Base-by-base conservation (phyloP, 2,797 vertebrate genomes). In the Bovichtus variegatus region DNA sequence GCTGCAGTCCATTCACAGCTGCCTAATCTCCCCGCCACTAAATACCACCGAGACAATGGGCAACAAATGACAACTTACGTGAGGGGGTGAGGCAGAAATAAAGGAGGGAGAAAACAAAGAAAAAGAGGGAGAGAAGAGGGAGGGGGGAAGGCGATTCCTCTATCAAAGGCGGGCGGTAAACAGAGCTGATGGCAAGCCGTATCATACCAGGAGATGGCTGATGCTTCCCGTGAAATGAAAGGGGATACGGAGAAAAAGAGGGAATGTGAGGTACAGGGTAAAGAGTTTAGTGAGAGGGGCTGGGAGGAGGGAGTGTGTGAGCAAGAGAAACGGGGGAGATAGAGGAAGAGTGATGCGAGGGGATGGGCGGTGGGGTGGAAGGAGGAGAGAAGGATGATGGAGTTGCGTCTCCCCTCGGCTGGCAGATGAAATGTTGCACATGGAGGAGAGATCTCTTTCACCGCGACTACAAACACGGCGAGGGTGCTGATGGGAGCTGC, bases 1-100 rank as follows among this genome's bases (percentile, higher is more conserved):
- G 96, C 97, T 97, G 97, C 96, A 96, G 96, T 97, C 96, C 96
- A 97, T 97, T 97, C 97, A 97, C 96, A 92, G 96, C 96, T 97
- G 97, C 96, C 91, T 97, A 97, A 97, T 97, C 96, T 97, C 95
- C 96, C 80, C 25, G 54, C 96, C 95, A 95, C 92, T 91, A 90
- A 93, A 94, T 92, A 93, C 96, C 96, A 96, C 93, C 94, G 94
- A 97, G 96, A 97, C 96, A 96, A 96, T 97, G 96, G 95, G 76
- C 90, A 87, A 91, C 91, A 91, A 93, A 94, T 92, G 91, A 92
- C 89, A 91, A 92, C 58, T 92, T 89, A 88, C 82, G 80, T 82
- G 85, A 62, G 71, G 29, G 13, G 40, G 63, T 25, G 71, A 9
- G 62, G 79, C 29, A 63, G 78, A 75, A 78, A 74, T 71, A 80